phyloP scores from a whole-genome alignment of 2,797 vertebrate genomes.

The Bradypodion pumilum region DNA sequence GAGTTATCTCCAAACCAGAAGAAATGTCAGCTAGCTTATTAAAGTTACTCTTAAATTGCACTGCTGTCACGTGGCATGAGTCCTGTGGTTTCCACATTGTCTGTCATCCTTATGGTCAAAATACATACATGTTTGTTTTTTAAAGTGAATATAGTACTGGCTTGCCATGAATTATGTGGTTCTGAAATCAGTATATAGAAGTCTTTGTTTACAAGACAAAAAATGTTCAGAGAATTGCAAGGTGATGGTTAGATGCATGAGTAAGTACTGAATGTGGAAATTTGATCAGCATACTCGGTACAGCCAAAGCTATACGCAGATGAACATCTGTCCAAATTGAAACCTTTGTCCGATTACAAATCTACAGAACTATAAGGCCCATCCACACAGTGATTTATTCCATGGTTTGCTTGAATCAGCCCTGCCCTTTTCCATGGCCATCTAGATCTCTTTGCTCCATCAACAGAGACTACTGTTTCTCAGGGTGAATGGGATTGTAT shows the following conservation, averaged over 20 bases:
- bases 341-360: neutral
- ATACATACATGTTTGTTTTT: neutral
- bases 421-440: too few species aligned
- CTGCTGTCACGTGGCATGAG: neutral
- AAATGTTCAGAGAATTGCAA: neutral
- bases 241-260: neutral
- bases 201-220: neutral
- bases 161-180: neutral
- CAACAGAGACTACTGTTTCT: too few species aligned
- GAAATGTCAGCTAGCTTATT: constrained; percentile 22
- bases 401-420: too few species aligned
- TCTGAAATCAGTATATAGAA: neutral
- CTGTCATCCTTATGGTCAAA: neutral
- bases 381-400: too few species aligned
- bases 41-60: constrained; percentile 10
- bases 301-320: neutral
- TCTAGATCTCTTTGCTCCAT: too few species aligned
- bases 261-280: neutral
- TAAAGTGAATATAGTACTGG: neutral
- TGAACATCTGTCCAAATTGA: neutral
- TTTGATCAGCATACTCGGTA: neutral
- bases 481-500: too few species aligned
- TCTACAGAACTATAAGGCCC: too few species aligned
- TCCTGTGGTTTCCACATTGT: neutral
- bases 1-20: neutral